A percentile compares a stretch with the other conserved stretches of the same genome.
Evolutionary conservation across 2,113 vertebrate species (phyloP).

Genomic region (Amblyornis subalaris): DNA sequence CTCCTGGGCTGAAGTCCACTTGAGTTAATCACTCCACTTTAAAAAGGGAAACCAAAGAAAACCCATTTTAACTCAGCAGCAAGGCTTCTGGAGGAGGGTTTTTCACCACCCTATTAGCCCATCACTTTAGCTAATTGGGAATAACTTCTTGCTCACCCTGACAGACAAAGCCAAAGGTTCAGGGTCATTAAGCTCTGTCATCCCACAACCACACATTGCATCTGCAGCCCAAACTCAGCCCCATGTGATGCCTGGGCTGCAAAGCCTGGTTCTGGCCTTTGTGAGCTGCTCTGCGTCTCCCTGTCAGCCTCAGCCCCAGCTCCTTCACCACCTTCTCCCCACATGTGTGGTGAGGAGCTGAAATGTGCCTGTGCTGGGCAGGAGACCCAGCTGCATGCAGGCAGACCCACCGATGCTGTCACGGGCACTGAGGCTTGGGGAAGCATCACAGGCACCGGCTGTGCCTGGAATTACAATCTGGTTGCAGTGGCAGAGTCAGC

Average conservation of each 20-base stretch:
- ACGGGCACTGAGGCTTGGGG: rapidly evolving
- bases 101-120: not conserved
- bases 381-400: not conserved
- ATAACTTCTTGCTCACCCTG: not conserved
- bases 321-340: not conserved
- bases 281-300: not conserved
- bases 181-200: not conserved
- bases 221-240: not conserved
- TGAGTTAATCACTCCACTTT: not conserved
- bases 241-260: not conserved
- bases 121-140: not conserved
- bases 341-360: rapidly evolving
- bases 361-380: not conserved
- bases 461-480: not conserved
- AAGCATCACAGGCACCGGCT: not conserved
- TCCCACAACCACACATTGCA: not conserved
- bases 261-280: not conserved
- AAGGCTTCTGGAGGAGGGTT: not conserved
- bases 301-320: not conserved
- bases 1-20: not conserved
- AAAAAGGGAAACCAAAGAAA: not conserved
- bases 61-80: not conserved
- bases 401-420: not conserved
- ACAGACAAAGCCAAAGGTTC: not conserved
- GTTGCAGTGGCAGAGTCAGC: not conserved